Base-by-base conservation (phyloP, 2,888 invertebrate species). In the Poecilobothrus nobilitatus region DNA sequence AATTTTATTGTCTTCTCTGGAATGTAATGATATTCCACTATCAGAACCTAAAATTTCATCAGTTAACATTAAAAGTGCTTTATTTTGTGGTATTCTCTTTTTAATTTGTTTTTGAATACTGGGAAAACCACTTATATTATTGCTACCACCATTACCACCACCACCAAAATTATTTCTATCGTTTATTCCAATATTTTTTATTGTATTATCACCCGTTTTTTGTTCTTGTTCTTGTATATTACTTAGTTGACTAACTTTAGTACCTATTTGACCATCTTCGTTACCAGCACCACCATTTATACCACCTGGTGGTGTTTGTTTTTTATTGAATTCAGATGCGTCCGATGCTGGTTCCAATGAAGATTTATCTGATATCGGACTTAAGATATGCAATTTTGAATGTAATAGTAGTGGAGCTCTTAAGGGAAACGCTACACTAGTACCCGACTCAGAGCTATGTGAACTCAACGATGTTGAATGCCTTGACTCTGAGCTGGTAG, bases 311-410 rank as follows among this genome's bases (percentile, higher is more conserved):
- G 91, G 91, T 22, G 91, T 89, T 67, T 88, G 88, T 77, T 90
- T 90, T 77, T 88, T 88, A 75, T 90, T 91, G 77, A 91, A 91
- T 76, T 92, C 92, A 15, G 91, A 91, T 22, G 90, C 89, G 80
- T 93, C 92, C 9, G 91, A 91, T 22, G 88, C 90, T 20, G 91
- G 92, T 77, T 94, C 94, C 80, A 92, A 92, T 1, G 92, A 92
- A 27, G 93, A 93, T 81, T 93, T 94, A 81, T 94, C 94, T 70
- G 93, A 93, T 76, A 94, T 94, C 22, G 94, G 94, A 76, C 93
- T 94, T 66, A 94, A 84, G 78, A 94, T 92, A 81, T 94, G 92
- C 74, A 93, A 83, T 80, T 93, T 92, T 69, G 88, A 86, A 80
- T 91, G 90, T 74, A 90, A 88, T 63, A 87, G 81, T 79, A 90